Percentiles rank a stretch among this genome's conserved stretches.
Evolutionary conservation across 2,797 vertebrate genomes (phyloP).

Genomic region (Sebastes reedi): DNA sequence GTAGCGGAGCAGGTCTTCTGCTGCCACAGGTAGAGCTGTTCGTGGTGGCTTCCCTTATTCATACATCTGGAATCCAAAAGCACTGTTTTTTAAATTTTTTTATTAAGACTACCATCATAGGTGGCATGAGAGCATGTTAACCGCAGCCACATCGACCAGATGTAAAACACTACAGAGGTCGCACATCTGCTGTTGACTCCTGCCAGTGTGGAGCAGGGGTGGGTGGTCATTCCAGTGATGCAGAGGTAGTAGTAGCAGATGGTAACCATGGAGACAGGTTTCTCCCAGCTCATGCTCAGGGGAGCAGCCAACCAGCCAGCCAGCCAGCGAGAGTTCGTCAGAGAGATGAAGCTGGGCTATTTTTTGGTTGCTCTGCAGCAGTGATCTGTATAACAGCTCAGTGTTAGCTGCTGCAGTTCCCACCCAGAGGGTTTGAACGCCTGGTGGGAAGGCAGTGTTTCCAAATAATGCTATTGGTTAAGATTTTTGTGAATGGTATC

Average conservation of each 20-base stretch:
- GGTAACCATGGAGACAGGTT: constrained; percentile 77
- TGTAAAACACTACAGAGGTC: constrained; percentile 1
- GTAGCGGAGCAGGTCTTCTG: constrained; percentile 87
- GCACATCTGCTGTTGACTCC: constrained; percentile 8
- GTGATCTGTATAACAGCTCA: constrained; percentile 37
- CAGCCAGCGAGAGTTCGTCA: neutral
- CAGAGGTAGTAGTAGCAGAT: constrained; percentile 53
- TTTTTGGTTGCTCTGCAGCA: constrained; percentile 34
- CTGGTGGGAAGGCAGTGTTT: neutral
- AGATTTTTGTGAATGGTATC: no score
- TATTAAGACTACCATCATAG: neutral
- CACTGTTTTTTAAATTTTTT: neutral
- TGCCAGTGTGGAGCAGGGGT: constrained; percentile 1
- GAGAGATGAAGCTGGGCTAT: constrained; percentile 22
- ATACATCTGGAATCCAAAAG: neutral
- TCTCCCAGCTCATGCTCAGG: constrained; percentile 32
- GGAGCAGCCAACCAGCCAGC: constrained; percentile 19
- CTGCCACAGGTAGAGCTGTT: constrained; percentile 89
- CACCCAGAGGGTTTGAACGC: neutral
- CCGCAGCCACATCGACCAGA: neutral
- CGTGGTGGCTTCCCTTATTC: neutral
- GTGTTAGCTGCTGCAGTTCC: constrained; percentile 24
- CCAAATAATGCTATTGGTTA: no score
- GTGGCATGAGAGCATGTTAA: neutral
- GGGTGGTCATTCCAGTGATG: constrained; percentile 40